Base-by-base conservation (phyloP, 2,113 vertebrate genomes). In the Nannospalax galili region DNA sequence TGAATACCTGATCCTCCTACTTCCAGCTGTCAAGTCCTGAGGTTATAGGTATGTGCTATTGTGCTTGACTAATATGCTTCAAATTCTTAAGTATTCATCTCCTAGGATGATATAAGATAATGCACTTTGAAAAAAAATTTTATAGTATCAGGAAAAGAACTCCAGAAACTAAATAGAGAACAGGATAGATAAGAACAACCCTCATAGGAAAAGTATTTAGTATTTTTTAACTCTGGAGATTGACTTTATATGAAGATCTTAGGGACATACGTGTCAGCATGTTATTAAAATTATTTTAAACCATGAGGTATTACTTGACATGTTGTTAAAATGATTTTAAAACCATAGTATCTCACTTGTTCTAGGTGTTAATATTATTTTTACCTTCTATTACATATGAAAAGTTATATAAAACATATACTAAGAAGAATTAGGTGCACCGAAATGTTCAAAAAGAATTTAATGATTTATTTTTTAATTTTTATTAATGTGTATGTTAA, bases 231-330 rank as follows among this genome's bases (percentile, higher is more conserved):
- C 17, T 19, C 74, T 64, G 40, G n/a, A 45, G 45, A 86, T 93
- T 94, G 90, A 42, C 67, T 93, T 94, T 87, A n/a, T 87, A 78
- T 86, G 48, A 79, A 48, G 37, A 81, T 70, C 28, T 90, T 90
- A 73, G 82, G 58, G 20, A 70, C n/a, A 60, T 77, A 80, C 67
- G 26, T 85, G 45, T 77, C 42, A 75, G 4, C 70, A 56, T 77
- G 45, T 85, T 35, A 56, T 85, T 56, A 69, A 92, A 77, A 35
- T 65, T 16, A 56, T 75, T 84, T 84, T 74, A 82, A 84, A 32
- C 26, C 58, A 84, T 75, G 37, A 78, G 94, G 58, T 88, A 1
- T 85, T 37, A 67, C 24, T 86, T 90, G 84, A 64, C 4, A 40
- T 81, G 2, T 88, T 45, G 35, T 90, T 90, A 84, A 87, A 73